Evolutionary conservation across 2,113 vertebrate species (phyloP).

Genomic region (Gulo gulo): DNA sequence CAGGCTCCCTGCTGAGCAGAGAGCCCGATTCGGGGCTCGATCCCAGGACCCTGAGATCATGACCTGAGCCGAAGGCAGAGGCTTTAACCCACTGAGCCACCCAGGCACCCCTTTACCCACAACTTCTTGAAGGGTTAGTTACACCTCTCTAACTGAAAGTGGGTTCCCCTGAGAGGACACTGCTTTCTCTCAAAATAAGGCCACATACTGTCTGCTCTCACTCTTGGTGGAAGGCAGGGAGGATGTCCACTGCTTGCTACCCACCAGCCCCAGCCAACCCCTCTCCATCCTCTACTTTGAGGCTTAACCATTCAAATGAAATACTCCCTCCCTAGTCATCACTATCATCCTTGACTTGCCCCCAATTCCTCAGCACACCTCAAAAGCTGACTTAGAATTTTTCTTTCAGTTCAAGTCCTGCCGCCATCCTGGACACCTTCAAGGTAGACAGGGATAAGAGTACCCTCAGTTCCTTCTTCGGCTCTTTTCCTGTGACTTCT

Average conservation of each 20-base stretch:
- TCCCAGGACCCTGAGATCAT: too few relatives aligned
- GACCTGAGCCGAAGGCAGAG: too few relatives aligned
- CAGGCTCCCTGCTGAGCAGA: too few relatives aligned
- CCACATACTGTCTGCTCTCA: not conserved
- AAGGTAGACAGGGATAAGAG: not conserved
- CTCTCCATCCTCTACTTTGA: not conserved
- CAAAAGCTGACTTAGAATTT: not conserved
- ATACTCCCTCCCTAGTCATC: not conserved
- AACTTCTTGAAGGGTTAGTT: not conserved
- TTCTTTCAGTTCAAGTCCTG: not conserved
- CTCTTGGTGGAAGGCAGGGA: not conserved
- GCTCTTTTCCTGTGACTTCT: not conserved
- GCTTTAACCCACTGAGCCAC: too few relatives aligned
- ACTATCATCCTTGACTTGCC: not conserved
- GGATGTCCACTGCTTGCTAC: not conserved
- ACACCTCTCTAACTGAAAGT: not conserved
- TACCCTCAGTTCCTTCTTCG: not conserved
- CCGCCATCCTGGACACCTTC: not conserved
- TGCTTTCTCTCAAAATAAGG: not conserved
- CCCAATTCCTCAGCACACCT: not conserved
- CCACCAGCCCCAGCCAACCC: not conserved
- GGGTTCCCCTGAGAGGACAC: not conserved
- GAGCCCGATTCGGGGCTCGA: too few relatives aligned
- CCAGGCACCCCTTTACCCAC: not conserved
- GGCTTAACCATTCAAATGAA: not conserved